phyloP scores from a whole-genome alignment of 2,888 invertebrate genomes.

The Pheosia gnoma region DNA sequence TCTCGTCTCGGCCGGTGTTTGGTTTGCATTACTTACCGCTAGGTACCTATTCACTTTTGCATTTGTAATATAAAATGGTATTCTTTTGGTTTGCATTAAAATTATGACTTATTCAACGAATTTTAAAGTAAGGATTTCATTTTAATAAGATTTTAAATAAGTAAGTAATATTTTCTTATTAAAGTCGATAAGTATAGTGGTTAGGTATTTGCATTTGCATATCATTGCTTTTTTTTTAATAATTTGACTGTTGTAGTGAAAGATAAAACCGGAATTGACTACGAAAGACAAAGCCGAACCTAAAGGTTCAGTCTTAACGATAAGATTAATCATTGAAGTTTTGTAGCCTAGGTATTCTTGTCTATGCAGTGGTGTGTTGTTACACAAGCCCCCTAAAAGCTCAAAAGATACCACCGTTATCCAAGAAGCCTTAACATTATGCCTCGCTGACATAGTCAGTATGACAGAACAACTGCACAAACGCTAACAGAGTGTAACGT shows the following conservation, averaged over 20 bases:
- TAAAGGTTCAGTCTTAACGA: too few relatives aligned
- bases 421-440: neutral
- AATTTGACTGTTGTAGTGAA: too few relatives aligned
- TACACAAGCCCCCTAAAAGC: neutral
- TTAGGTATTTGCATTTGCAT: neutral
- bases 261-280: too few relatives aligned
- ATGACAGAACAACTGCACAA: neutral
- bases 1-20: conserved; percentile 11
- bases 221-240: too few relatives aligned
- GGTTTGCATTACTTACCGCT: conserved; percentile 12
- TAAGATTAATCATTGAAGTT: too few relatives aligned
- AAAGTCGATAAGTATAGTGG: neutral
- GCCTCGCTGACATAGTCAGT: neutral
- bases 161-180: too few relatives aligned
- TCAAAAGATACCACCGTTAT: neutral
- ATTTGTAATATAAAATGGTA: conserved; percentile 3
- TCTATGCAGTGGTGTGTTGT: neutral
- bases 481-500: too few relatives aligned
- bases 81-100: neutral
- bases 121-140: too few relatives aligned
- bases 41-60: conserved; percentile 7
- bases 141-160: too few relatives aligned
- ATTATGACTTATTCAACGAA: conserved; percentile 4
- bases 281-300: too few relatives aligned
- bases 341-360: too few relatives aligned